A percentile compares a stretch with the other conserved stretches of the same genome.
Conservation (phyloP, 92 coral and sea anemone genomes). For the Phenganax stokvisi region DNA sequence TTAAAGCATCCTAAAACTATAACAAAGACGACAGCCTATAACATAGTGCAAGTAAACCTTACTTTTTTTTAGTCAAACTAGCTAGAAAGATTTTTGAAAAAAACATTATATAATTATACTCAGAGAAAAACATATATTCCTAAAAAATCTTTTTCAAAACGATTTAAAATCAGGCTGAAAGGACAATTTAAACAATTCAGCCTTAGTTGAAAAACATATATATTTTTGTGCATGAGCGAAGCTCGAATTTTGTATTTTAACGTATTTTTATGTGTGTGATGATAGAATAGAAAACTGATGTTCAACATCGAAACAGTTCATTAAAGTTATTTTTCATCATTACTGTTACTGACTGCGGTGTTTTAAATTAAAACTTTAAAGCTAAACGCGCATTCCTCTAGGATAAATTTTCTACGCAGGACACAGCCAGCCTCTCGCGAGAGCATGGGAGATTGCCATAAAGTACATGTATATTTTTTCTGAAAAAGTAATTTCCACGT, state of each 20-base stretch:
- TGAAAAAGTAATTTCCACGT: too few relatives aligned
- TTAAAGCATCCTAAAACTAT: not conserved
- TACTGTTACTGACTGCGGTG: not conserved
- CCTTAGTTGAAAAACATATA: constrained; percentile 17
- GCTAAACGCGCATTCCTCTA: too few relatives aligned
- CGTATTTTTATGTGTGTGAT: constrained; percentile 31
- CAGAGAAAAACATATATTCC: constrained; percentile 5
- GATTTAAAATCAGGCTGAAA: constrained; percentile 24
- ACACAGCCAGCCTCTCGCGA: not conserved
- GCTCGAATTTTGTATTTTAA: constrained; percentile 36
- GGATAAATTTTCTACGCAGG: too few relatives aligned
- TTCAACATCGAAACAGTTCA: constrained; percentile 12
- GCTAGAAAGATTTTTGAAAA: constrained; percentile 8
- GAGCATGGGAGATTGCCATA: not conserved
- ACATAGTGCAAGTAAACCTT: not conserved
- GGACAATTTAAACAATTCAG: constrained; percentile 30
- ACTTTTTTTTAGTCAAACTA: constrained; percentile 1
- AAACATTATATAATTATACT: constrained; percentile 9
- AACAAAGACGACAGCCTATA: not conserved
- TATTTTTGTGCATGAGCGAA: constrained; percentile 30
- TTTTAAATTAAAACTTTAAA: too few relatives aligned
- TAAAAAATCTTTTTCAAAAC: constrained; percentile 7
- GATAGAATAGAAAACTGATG: not conserved
- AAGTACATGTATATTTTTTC: too few relatives aligned
- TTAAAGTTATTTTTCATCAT: constrained; percentile 9